Base-by-base conservation (phyloP, 1,140 invertebrate genomes). In the Cyrtorhinus lividipennis region DNA sequence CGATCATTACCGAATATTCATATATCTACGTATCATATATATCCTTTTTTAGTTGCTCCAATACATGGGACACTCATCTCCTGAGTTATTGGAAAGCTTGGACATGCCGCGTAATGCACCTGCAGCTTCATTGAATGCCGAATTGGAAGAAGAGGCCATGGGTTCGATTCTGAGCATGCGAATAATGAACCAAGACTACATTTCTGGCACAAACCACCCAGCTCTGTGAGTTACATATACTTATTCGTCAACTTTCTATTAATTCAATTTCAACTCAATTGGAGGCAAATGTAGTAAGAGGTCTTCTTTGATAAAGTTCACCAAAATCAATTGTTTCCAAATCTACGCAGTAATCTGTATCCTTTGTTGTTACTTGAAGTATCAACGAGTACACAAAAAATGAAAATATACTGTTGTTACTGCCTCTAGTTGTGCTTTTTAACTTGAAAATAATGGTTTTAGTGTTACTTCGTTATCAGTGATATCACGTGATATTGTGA, bases 51-150 rank as follows among this genome's bases (percentile, higher is more conserved):
- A 92, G 88, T 76, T 95, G 65, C 73, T 98, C 30, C 84, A 88
- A 67, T 95, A 95, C 72, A 86, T 98, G 68, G 92, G 90, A 0
- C 81, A 90, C 71, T 92, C 90, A 1, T 95, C 92, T 73, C 88
- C 92, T 0, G 94, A 97, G 74, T 94, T 92, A 70, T 76, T 88
- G 61, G 82, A 84, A 62, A 83, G 81, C 68, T 78, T 81, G 25
- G 83, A 84, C 64, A 74, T 81, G 2, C 78, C 80, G 30, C 74
- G 88, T 66, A 90, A 90, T 72, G 81, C 82, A 30, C 84, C 87
- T 1, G 82, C 83, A 20, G 56, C 69, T 8, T 77, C 80, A 61
- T 79, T 84, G 56, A 84, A 85, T 1, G 71, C 79, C 13, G 82
- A 85, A 62, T 73, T 83, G 10, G 89, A 93, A 74, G 84, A 86